Evolutionary conservation across 2,888 invertebrate genomes (phyloP).

Genomic region (Lithosia quadra): DNA sequence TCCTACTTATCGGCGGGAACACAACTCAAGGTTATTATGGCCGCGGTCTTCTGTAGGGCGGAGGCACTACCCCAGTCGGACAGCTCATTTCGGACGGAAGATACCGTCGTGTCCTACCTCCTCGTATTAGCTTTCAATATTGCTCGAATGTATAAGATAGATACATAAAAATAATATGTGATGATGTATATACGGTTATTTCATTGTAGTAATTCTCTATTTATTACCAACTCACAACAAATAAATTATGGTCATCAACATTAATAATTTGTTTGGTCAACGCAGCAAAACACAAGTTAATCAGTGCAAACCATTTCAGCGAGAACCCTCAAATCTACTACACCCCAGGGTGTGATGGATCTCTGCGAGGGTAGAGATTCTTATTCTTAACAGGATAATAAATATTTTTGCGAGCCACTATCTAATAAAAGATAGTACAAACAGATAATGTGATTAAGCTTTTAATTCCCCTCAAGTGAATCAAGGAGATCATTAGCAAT

Average conservation of each 20-base stretch:
- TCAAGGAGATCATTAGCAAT: conserved; percentile 68
- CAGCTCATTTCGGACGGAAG: too few relatives aligned
- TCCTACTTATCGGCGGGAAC: too few relatives aligned
- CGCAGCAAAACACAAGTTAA: conserved; percentile 3
- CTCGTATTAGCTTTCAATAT: too few relatives aligned
- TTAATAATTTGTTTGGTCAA: neutral
- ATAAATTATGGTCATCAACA: neutral
- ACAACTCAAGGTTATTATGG: too few relatives aligned
- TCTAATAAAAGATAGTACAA: conserved; percentile 38
- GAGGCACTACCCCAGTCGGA: too few relatives aligned
- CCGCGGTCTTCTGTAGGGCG: too few relatives aligned
- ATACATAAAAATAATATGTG: neutral
- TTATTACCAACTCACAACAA: neutral
- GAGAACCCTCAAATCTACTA: conserved; percentile 3
- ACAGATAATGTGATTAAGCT: conserved; percentile 61
- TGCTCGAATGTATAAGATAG: too few relatives aligned
- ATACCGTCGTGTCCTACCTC: too few relatives aligned
- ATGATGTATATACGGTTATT: neutral
- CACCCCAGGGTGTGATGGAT: conserved; percentile 21
- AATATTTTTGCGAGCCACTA: conserved; percentile 15
- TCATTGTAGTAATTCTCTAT: neutral
- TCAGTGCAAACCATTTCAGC: conserved; percentile 5
- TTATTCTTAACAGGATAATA: conserved; percentile 15
- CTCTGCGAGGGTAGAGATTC: neutral
- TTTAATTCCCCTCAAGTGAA: conserved; percentile 62